Evolutionary conservation across 2,113 vertebrate genomes (phyloP).

Genomic region (Semnopithecus entellus): DNA sequence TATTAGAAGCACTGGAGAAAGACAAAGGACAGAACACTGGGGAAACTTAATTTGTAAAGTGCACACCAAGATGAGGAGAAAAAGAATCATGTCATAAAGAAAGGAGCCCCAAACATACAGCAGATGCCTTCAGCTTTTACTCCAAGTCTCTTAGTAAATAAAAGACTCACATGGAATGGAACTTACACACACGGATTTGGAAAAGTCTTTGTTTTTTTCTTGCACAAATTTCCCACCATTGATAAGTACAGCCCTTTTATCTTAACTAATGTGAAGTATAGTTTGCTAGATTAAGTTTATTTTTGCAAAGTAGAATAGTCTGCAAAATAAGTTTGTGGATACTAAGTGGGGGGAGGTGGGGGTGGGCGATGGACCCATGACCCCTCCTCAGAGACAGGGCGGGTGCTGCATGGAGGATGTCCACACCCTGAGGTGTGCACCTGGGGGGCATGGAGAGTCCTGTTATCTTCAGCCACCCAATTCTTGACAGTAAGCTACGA

Average conservation of each 20-base stretch:
- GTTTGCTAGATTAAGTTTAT: neutral
- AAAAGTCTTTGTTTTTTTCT: constrained; percentile 14
- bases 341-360: neutral
- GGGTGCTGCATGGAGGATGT: neutral
- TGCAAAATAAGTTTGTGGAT: neutral
- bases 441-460: neutral
- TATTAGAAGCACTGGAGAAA: neutral
- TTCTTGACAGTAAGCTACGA: neutral
- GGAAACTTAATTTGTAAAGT: neutral
- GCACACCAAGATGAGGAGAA: neutral
- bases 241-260: constrained; percentile 11
- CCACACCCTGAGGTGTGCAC: neutral
- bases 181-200: neutral
- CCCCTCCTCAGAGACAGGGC: neutral
- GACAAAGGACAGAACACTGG: neutral
- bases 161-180: neutral
- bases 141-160: neutral
- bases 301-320: neutral
- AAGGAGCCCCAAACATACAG: neutral
- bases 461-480: neutral
- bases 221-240: constrained; percentile 40
- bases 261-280: neutral
- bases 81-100: neutral
- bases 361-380: neutral
- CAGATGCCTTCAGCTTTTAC: neutral